Percentiles rank a stretch among this genome's conserved stretches.
phyloP scores from a whole-genome alignment of 2,113 vertebrate species.

The Gallinago paraguaiae region DNA sequence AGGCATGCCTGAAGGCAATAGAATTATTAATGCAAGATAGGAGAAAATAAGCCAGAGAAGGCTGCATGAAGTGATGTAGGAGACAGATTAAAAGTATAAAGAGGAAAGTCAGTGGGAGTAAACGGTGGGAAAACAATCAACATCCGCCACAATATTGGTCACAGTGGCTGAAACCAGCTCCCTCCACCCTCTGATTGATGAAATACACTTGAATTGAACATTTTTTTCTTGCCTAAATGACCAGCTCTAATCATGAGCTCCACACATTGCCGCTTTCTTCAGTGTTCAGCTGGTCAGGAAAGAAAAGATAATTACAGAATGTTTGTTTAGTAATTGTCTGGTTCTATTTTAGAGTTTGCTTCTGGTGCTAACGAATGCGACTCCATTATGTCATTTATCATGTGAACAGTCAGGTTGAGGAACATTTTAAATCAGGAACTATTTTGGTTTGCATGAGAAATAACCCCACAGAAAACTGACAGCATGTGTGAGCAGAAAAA shows the following conservation, averaged over 20 bases:
- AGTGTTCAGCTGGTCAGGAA: slow-evolving; percentile 40
- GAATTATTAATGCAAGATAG: neutral
- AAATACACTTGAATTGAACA: neutral
- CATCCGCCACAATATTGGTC: neutral
- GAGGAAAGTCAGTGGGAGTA: slow-evolving; percentile 33
- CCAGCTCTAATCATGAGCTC: slow-evolving; percentile 41
- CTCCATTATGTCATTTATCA: slow-evolving; percentile 64
- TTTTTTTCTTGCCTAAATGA: slow-evolving; percentile 38
- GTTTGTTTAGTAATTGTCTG: slow-evolving; percentile 58
- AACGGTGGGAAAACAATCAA: neutral
- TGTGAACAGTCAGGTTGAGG: slow-evolving; percentile 59
- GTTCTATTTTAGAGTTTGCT: slow-evolving; percentile 61
- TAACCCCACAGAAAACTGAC: slow-evolving; percentile 49
- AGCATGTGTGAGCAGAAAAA: slow-evolving; percentile 49
- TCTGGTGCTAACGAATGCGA: slow-evolving; percentile 36
- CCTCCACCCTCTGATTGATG: neutral
- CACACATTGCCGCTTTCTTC: slow-evolving; percentile 32
- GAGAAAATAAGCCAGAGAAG: slow-evolving; percentile 9
- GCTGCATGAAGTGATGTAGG: neutral
- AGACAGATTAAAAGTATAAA: slow-evolving; percentile 25
- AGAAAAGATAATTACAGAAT: slow-evolving; percentile 58
- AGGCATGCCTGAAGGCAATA: neutral
- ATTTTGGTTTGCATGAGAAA: slow-evolving; percentile 60
- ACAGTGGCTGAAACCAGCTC: neutral
- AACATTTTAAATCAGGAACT: slow-evolving; percentile 52